Base-by-base conservation (phyloP, 2,797 vertebrate genomes). In the Mormyrops attenuatus region DNA sequence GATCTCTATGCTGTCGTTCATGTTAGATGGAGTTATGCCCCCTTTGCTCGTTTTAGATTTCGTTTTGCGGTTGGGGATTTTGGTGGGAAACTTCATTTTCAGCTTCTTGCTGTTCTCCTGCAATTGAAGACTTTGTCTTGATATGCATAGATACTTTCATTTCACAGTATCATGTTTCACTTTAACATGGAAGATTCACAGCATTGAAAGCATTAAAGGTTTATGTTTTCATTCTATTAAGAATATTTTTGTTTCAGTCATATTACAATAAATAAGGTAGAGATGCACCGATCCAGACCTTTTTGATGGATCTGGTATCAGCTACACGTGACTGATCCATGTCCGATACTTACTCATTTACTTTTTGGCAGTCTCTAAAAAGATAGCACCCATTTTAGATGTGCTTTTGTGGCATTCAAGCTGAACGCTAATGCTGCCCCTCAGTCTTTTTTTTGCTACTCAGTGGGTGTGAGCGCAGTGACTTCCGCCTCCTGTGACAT, bases 11-110 rank as follows among this genome's bases (percentile, higher is more conserved):
- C 97, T 98, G 89, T 99, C 98, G 53, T 99, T 99, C 92, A 99
- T 95, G 92, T 97, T 99, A 93, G 96, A 97, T 91, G 98, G 97
- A 47, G 97, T 96, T 85, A 97, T 96, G 91, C 97, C 97, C 92
- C 97, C 97, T 94, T 99, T 99, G 66, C 96, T 97, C 3, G 97
- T 97, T 97, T 99, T 99, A 93, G 97, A 98, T 95, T 99, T 99
- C 9, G 97, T 99, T 95, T 99, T 99, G 89, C 98, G 96, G 94
- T 99, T 99, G 11, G 98, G 98, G 90, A 99, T 99, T 96, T 99
- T 99, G 6, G 98, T 98, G 0, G 98, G 98, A 95, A 99, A 99
- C 95, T 99, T 99, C 98, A 99, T 99, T 96, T 99, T 99, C 92
- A 99, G 93, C 94, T 99, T 99, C 96, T 99, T 99, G 92, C 98